These are phyloP conservation scores for Rosalia funebris DNA, from an alignment of 2,888 invertebrate genomes.

Conservation along the genomic window DNA sequence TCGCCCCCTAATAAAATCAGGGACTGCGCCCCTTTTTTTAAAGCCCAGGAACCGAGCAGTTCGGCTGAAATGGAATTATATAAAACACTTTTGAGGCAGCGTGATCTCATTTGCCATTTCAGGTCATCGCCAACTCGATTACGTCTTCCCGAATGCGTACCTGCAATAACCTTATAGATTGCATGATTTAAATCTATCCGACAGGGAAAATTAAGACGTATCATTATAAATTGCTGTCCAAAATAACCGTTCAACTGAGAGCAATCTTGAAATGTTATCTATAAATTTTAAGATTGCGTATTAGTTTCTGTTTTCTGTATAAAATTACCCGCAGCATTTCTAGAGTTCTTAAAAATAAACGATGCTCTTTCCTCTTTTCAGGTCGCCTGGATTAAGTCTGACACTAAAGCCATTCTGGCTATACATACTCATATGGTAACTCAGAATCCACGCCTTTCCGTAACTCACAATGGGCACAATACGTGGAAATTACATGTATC, in stretches of 20 bases:
- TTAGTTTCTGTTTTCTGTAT: background rate
- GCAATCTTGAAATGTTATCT: background rate
- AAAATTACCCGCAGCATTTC: background rate
- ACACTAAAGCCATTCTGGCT: conserved; percentile 88
- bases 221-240: too few species aligned
- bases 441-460: conserved; percentile 84
- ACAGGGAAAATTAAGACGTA: too few species aligned
- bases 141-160: too few species aligned
- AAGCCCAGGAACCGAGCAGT: conserved; percentile 48
- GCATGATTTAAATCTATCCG: too few species aligned
- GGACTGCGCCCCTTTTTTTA: conserved; percentile 49
- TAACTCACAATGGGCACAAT: conserved; percentile 92
- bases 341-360: background rate
- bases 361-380: conserved; percentile 60
- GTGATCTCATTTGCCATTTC: background rate
- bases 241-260: too few species aligned
- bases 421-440: conserved; percentile 92
- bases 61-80: conserved; percentile 58
- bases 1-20: conserved; percentile 61
- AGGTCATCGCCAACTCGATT: background rate
- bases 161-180: too few species aligned
- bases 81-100: conserved; percentile 21
- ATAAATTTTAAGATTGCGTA: too few species aligned
- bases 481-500: conserved; percentile 93
- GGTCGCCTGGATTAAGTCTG: conserved; percentile 94